Evolutionary conservation across 2,113 vertebrate species (phyloP).

Genomic region (Kryptolebias marmoratus): DNA sequence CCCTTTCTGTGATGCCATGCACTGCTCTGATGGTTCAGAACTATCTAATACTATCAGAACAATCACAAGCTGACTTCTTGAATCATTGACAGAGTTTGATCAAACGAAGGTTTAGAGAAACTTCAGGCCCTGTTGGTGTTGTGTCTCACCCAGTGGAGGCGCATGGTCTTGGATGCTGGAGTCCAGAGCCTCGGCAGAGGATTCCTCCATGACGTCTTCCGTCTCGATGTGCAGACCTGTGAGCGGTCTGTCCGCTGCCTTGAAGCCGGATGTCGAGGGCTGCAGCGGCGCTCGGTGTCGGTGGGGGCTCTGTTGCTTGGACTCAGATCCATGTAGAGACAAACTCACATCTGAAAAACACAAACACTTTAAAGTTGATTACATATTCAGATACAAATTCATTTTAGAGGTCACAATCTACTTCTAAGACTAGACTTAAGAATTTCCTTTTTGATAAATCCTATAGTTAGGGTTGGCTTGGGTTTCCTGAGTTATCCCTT

Average conservation of each 20-base stretch:
- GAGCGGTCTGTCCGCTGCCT: slow-evolving; percentile 80
- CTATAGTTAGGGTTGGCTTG: too few species aligned
- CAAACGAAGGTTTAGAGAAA: too few species aligned
- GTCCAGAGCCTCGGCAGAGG: slow-evolving; percentile 81
- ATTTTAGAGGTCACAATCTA: too few species aligned
- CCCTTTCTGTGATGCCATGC: too few species aligned
- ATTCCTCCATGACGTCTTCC: slow-evolving; percentile 88
- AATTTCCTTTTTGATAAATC: too few species aligned
- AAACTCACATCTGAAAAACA: slow-evolving; percentile 88
- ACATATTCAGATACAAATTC: neutral
- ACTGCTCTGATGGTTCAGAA: too few species aligned
- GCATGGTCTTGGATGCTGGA: slow-evolving; percentile 79
- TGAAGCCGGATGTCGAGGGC: slow-evolving; percentile 75
- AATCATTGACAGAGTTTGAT: too few species aligned
- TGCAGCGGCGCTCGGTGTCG: slow-evolving; percentile 82
- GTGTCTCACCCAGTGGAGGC: slow-evolving; percentile 82
- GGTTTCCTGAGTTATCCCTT: too few species aligned
- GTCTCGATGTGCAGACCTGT: slow-evolving; percentile 77
- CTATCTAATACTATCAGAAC: too few species aligned
- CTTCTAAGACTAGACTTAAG: too few species aligned
- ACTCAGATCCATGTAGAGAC: slow-evolving; percentile 95
- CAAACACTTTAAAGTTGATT: slow-evolving; percentile 35
- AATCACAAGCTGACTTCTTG: too few species aligned
- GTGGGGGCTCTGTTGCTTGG: slow-evolving; percentile 80
- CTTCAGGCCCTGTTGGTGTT: neutral